Conservation (phyloP, 2,888 invertebrate species). For the Drosophila anomalipes region DNA sequence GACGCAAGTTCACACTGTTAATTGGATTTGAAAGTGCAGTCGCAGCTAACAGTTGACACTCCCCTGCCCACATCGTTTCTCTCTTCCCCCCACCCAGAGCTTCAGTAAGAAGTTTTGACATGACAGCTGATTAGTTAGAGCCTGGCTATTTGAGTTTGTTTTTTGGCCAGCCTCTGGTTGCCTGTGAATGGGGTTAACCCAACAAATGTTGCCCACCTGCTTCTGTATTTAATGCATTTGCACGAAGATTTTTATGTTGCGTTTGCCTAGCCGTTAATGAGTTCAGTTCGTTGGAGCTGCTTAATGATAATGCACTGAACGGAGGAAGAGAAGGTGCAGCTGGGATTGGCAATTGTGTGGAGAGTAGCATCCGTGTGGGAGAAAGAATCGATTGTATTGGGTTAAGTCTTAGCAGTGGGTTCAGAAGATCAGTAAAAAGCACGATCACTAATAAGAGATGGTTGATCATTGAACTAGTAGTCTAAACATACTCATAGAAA, state of each 20-base stretch:
- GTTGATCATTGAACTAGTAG: neutral
- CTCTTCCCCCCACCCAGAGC: neutral
- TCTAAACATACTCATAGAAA: neutral
- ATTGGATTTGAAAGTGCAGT: conserved; percentile 80
- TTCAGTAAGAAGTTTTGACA: conserved; percentile 51
- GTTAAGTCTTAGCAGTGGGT: neutral
- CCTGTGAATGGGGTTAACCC: conserved; percentile 69
- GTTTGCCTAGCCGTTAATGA: conserved; percentile 32
- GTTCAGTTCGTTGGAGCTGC: conserved; percentile 21
- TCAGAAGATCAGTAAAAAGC: conserved; percentile 7
- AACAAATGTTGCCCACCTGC: conserved; percentile 2
- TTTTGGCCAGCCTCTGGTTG: conserved; percentile 31
- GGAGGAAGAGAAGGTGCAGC: conserved; percentile 18
- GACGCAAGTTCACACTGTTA: conserved; percentile 79
- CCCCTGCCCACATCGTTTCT: conserved; percentile 1
- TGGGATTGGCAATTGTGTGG: conserved; percentile 1
- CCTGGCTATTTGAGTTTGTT: conserved; percentile 36
- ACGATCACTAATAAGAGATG: conserved; percentile 7
- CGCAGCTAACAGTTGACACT: conserved; percentile 58
- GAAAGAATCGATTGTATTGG: conserved; percentile 5
- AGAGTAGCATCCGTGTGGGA: neutral
- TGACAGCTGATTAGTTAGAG: conserved; percentile 72
- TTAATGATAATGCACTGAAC: conserved; percentile 38
- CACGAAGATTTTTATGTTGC: conserved; percentile 22
- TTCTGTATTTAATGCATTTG: conserved; percentile 19